A percentile compares a stretch with the other conserved stretches of the same genome.
phyloP scores from a whole-genome alignment of 2,797 vertebrate genomes.

The Aplochiton taeniatus region DNA sequence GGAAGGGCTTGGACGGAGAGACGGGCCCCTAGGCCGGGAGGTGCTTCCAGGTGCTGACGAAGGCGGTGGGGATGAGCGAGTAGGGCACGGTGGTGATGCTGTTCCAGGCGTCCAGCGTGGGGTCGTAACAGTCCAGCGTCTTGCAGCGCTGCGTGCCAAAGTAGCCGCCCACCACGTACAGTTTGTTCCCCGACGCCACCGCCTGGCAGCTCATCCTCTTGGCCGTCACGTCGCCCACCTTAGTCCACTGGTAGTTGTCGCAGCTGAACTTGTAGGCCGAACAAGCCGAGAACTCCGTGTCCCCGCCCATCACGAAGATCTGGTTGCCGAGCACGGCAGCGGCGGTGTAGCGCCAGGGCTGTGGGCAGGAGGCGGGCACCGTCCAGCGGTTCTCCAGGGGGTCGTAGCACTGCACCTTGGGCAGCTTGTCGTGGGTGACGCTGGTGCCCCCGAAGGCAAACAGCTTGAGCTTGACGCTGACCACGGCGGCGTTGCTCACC shows the following conservation, averaged over 20 bases:
- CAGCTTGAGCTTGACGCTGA: constrained; percentile 96
- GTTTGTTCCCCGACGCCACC: constrained; percentile 96
- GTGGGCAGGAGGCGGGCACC: constrained; percentile 94
- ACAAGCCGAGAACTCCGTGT: constrained; percentile 97
- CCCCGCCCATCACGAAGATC: constrained; percentile 98
- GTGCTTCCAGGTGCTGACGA: constrained; percentile 99
- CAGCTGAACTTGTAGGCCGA: constrained; percentile 98
- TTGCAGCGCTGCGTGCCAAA: constrained; percentile 98
- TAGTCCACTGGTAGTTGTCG: constrained; percentile 98
- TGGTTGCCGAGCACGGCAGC: constrained; percentile 96
- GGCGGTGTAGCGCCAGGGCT: constrained; percentile 98
- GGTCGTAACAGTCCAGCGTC: constrained; percentile 97
- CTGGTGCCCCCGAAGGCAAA: constrained; percentile 97
- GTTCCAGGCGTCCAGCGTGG: constrained; percentile 93
- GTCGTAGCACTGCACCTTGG: constrained; percentile 98
- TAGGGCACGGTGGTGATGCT: constrained; percentile 99
- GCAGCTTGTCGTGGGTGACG: constrained; percentile 95
- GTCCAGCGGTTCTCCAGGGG: constrained; percentile 96
- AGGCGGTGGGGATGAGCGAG: constrained; percentile 95
- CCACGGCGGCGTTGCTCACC: constrained; percentile 96
- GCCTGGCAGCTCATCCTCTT: constrained; percentile 99
- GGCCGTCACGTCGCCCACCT: constrained; percentile 96
- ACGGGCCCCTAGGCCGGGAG: constrained; percentile 84
- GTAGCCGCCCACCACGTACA: constrained; percentile 98
- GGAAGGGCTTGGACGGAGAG: constrained; percentile 27